Percentiles rank a stretch among this genome's conserved stretches.
phyloP scores from a whole-genome alignment of 2,113 vertebrate genomes.

The Misgurnus mizolepis region DNA sequence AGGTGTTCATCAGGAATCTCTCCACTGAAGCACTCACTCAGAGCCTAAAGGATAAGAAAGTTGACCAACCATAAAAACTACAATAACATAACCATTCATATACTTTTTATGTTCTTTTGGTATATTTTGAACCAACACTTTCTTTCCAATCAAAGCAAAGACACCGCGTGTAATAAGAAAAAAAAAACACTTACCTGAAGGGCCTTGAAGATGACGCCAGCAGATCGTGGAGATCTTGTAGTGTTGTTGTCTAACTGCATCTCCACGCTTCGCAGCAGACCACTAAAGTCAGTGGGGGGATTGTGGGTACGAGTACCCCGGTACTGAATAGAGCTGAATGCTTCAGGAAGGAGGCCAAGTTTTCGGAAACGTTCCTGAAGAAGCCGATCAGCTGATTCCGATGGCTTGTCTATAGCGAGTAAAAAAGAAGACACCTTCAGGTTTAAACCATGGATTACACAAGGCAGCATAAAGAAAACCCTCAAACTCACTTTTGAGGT shows the following conservation, averaged over 20 bases:
- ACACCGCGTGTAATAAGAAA: not conserved
- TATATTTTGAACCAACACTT: not conserved
- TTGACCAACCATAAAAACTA: not conserved
- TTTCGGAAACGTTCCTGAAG: conserved; percentile 97
- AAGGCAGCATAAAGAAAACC: not conserved
- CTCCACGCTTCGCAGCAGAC: conserved; percentile 87
- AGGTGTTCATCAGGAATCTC: conserved; percentile 93
- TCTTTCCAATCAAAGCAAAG: not conserved
- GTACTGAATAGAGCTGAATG: conserved; percentile 98
- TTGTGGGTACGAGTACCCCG: conserved; percentile 96
- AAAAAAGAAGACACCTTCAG: not conserved
- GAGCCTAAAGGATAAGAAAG: conserved; percentile 74
- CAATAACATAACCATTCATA: not conserved
- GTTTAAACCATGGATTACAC: not conserved
- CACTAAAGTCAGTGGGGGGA: conserved; percentile 95
- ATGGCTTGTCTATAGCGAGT: conserved; percentile 79
- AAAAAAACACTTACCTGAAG: conserved; percentile 81
- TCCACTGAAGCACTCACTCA: conserved; percentile 95
- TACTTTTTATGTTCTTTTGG: not conserved
- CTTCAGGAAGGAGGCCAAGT: conserved; percentile 91
- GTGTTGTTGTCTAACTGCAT: conserved; percentile 95
- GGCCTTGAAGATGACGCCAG: conserved; percentile 92
- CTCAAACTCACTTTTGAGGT: not conserved
- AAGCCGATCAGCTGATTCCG: conserved; percentile 90
- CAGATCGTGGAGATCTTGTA: conserved; percentile 91